Base-by-base conservation (phyloP, 1,140 invertebrate genomes). In the Rhizoglyphus robini region DNA sequence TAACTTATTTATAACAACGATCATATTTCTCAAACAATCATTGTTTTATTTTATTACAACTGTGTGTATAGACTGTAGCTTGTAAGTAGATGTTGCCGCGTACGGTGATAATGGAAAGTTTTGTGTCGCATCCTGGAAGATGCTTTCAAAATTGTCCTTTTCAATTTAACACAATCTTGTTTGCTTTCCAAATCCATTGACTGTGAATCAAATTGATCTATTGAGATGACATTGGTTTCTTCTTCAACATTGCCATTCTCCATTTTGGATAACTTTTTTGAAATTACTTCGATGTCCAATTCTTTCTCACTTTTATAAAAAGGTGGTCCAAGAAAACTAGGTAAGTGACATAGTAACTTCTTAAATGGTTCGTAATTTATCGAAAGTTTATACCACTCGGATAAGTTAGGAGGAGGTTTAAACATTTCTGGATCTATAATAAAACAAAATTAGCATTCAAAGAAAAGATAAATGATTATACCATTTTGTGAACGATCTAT, bases 61-160 rank as follows among this genome's bases (percentile, higher is more conserved):
- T 60, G 58, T 2, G 58, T 60, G 25, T 38, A 60, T n/a, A 60
- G 30, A 34, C 58, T 60, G 15, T 13, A 32, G 27, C 38, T 29
- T 3, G 27, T 38, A 20, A 13, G 30, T 46, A 29, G 15, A 46
- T 60, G 58, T n/a, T 58, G 54, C 15, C 27, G 1, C 15, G 23
- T 34, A 34, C 58, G 58, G 27, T 60, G 30, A 23, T 60, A 32
- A 27, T 60, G 58, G 36, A 60, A 32, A 20, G 15, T 60, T 15
- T 2, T 2, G 15, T 46, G 32, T 46, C 38, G 58, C 2, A n/a
- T n/a, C n/a, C n/a, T n/a, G n/a, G n/a, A n/a, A n/a, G n/a, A n/a
- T n/a, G n/a, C n/a, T n/a, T n/a, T n/a, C n/a, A n/a, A n/a, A n/a
- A n/a, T n/a, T n/a, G n/a, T n/a, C n/a, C n/a, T n/a, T n/a, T n/a